Percentiles rank a stretch among this genome's conserved stretches.
These are phyloP conservation scores for Petrosia ficiformis DNA, from an alignment of 37 sponge, comb jelly and placozoan species.

Conservation along the genomic window DNA sequence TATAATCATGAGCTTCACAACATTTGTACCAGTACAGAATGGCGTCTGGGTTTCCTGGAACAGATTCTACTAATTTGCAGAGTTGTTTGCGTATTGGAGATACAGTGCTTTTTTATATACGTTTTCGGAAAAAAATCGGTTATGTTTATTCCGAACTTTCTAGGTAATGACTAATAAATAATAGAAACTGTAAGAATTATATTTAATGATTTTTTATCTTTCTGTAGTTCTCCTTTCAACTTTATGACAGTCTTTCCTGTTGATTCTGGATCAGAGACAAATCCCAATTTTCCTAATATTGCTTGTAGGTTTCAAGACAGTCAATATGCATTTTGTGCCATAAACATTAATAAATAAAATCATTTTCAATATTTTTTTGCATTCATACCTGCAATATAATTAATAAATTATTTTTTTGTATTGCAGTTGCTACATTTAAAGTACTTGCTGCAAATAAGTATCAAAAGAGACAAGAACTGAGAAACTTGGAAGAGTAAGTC, in stretches of 20 bases:
- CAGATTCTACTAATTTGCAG: no score
- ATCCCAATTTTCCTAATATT: constrained; percentile 8
- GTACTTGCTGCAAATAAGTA: constrained; percentile 65
- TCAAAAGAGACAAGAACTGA: constrained; percentile 36
- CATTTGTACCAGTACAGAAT: no score
- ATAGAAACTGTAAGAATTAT: background rate
- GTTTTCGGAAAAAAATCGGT: constrained; percentile 2
- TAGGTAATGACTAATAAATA: constrained; percentile 2
- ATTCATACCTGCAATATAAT: background rate
- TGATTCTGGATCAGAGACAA: background rate
- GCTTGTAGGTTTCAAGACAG: background rate
- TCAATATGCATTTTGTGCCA: no score
- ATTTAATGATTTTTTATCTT: background rate
- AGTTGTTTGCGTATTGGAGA: constrained; percentile 21
- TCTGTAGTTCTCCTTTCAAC: constrained; percentile 3
- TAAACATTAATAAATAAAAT: no score
- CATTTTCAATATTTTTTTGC: background rate
- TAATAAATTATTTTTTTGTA: no score
- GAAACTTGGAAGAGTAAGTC: constrained; percentile 13
- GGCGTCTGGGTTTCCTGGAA: no score
- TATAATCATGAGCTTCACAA: no score
- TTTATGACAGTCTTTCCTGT: constrained; percentile 15
- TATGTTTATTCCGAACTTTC: constrained; percentile 21
- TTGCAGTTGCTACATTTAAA: constrained; percentile 57
- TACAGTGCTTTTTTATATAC: constrained; percentile 14